These are phyloP conservation scores for Macroramphosus scolopax DNA, from an alignment of 2,797 vertebrate species.

Conservation along the genomic window DNA sequence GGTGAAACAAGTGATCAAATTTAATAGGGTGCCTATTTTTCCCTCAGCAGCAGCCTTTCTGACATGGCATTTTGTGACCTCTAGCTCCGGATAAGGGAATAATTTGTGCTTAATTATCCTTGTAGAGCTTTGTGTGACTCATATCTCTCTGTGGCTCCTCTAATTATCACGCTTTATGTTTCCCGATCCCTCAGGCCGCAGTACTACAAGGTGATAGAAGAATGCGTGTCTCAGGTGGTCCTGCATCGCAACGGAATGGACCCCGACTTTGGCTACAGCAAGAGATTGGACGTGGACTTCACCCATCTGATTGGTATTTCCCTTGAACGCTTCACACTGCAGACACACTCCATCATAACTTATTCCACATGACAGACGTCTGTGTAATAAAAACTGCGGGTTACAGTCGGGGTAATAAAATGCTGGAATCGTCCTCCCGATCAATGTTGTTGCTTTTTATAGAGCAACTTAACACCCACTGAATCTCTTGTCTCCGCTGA, in stretches of 20 bases:
- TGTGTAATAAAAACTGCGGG: background rate
- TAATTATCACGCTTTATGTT: slow-evolving; percentile 62
- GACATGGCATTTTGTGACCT: slow-evolving; percentile 74
- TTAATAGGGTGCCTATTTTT: slow-evolving; percentile 69
- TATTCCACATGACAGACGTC: background rate
- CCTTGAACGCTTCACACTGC: background rate
- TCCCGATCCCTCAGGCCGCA: slow-evolving; percentile 83
- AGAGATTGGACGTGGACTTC: slow-evolving; percentile 91
- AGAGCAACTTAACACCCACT: no score
- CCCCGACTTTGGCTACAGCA: slow-evolving; percentile 93
- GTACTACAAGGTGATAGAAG: slow-evolving; percentile 98
- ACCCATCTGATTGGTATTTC: slow-evolving; percentile 88
- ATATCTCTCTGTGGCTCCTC: slow-evolving; percentile 47
- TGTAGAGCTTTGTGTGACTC: slow-evolving; percentile 65
- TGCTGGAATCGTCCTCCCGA: slow-evolving; percentile 1
- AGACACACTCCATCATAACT: background rate
- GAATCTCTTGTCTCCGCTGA: no score
- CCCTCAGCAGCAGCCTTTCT: slow-evolving; percentile 41
- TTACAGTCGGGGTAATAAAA: background rate
- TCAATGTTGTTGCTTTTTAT: background rate
- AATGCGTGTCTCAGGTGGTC: slow-evolving; percentile 94
- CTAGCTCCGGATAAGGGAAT: slow-evolving; percentile 63
- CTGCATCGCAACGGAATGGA: slow-evolving; percentile 93
- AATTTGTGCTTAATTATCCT: slow-evolving; percentile 70
- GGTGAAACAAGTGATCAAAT: slow-evolving; percentile 71